Percentiles rank a stretch among this genome's conserved stretches.
phyloP scores from a whole-genome alignment of 2,113 vertebrate species.

The Oreotrochilus melanogaster region DNA sequence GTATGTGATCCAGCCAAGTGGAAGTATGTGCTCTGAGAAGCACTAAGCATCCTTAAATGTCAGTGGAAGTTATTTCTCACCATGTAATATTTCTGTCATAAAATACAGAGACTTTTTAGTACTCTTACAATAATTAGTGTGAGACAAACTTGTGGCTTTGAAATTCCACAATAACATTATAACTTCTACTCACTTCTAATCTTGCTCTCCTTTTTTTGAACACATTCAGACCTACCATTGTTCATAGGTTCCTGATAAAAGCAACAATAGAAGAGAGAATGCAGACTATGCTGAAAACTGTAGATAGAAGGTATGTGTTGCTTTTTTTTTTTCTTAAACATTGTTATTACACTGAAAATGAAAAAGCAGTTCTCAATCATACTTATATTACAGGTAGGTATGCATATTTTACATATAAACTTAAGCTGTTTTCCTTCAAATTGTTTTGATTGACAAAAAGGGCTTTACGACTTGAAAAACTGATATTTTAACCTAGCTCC shows the following conservation, averaged over 20 bases:
- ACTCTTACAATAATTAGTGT: neutral
- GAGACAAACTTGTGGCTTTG: neutral
- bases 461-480: neutral
- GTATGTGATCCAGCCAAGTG: neutral
- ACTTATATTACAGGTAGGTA: neutral
- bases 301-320: constrained; percentile 86
- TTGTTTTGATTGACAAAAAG: neutral
- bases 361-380: neutral
- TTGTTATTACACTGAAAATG: neutral
- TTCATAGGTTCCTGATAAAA: constrained; percentile 97
- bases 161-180: neutral
- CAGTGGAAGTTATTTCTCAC: neutral
- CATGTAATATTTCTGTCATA: neutral
- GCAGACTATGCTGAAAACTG: constrained; percentile 96
- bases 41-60: neutral
- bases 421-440: neutral
- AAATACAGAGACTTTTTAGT: neutral
- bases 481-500: neutral
- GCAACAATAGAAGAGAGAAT: constrained; percentile 98
- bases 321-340: neutral
- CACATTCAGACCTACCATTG: constrained; percentile 89
- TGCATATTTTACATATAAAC: neutral
- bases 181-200: neutral
- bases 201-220: constrained; percentile 11
- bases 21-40: neutral